Base-by-base conservation (phyloP, 2,888 invertebrate genomes). In the Carcina quercana region DNA sequence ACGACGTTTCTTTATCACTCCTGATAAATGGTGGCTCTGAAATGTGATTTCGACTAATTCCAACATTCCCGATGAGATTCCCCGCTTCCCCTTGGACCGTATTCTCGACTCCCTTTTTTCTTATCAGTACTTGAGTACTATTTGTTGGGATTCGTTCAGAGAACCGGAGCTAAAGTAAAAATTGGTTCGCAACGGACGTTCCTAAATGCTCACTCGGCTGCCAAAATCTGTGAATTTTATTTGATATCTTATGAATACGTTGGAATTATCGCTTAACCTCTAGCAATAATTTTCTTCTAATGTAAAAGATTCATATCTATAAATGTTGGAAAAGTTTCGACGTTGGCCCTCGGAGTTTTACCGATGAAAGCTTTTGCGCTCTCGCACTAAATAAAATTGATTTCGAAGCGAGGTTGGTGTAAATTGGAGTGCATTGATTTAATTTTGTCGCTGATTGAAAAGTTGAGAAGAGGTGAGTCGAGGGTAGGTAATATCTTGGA, bases 381-480 rank as follows among this genome's bases (percentile, higher is more conserved):
- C 47, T 53, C 49, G 41, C 53, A 43, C 45, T 59, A 53, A 59
- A 60, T 54, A 49, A 59, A 67, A 68, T 68, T 66, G 62, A 67
- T 67, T 70, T 45, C 44, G 40, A 42, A 37, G 44, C 45, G 48
- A 53, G 54, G 43, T 45, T 45, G 38, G 49, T 51, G 44, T 47
- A 59, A 60, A 67, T 62, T 60, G 58, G 60, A 70, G 57, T 61
- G 61, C 65, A 63, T 62, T 60, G 54, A 66, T 68, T 70, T 69
- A 67, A 65, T 63, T 63, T 48, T 46, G 48, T 43, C 45, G 43
- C 43, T 63, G 63, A 72, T 72, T 69, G 64, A 67, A 75, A 70
- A 63, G 55, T 65, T 62, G 45, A 38, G 41, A 42, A 34, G n/a
- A n/a, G n/a, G n/a, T n/a, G n/a, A n/a, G n/a, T n/a, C n/a, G n/a